Evolutionary conservation across 64 coral and sea anemone genomes (phyloP).

Genomic region (Porites lutea): DNA sequence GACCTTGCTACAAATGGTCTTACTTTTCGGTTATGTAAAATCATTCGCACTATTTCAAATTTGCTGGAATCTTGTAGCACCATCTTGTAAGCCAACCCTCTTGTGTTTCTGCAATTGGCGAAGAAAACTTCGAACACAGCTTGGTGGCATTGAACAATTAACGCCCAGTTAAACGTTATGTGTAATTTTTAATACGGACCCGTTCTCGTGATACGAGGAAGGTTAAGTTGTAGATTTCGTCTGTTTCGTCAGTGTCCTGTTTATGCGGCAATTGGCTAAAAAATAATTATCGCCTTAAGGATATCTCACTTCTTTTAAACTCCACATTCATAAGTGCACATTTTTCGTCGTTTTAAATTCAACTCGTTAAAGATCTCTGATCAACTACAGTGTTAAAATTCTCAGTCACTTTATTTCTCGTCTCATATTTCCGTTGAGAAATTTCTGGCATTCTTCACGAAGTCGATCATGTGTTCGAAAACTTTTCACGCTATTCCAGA

Average conservation of each 20-base stretch:
- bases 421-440: slow-evolving; percentile 40
- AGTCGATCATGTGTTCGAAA: background rate
- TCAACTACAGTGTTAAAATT: background rate
- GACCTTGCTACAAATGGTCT: background rate
- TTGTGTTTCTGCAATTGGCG: background rate
- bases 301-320: background rate
- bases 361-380: background rate
- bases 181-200: background rate
- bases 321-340: background rate
- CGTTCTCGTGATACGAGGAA: background rate
- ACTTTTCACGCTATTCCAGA: background rate
- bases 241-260: background rate
- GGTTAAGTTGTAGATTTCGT: background rate
- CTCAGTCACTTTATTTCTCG: background rate
- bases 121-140: background rate
- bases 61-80: background rate
- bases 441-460: slow-evolving; percentile 39
- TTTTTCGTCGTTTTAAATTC: background rate
- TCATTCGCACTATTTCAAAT: background rate
- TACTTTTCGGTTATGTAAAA: background rate
- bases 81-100: background rate
- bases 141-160: background rate
- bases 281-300: slow-evolving; percentile 9
- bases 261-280: slow-evolving; percentile 9
- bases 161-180: background rate